Percentiles rank a stretch among this genome's conserved stretches.
Evolutionary conservation across 2,888 invertebrate species (phyloP).

Genomic region (Euspilapteryx auroguttella): DNA sequence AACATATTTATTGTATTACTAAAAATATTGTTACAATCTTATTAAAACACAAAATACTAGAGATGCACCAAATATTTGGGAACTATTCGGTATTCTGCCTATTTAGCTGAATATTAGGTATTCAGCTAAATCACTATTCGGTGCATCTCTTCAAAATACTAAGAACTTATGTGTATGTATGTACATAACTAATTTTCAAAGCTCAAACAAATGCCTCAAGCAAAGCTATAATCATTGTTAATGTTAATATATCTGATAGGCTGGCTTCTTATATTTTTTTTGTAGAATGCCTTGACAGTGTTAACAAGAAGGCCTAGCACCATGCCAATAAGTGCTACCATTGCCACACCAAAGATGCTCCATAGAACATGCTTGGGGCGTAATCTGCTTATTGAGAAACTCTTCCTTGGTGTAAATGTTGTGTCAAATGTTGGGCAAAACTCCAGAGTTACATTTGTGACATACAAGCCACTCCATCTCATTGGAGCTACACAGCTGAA

Average conservation of each 20-base stretch:
- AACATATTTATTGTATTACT: not conserved
- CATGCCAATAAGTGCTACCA: slow-evolving; percentile 35
- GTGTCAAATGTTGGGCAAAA: slow-evolving; percentile 40
- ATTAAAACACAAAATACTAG: no score
- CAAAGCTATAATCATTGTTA: slow-evolving; percentile 29
- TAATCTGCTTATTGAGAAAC: slow-evolving; percentile 25
- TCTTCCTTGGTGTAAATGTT: slow-evolving; percentile 19
- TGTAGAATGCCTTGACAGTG: slow-evolving; percentile 28
- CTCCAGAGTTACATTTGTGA: slow-evolving; percentile 37
- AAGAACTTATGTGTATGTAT: no score
- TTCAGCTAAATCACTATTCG: no score
- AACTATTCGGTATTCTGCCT: no score
- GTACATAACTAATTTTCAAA: slow-evolving; percentile 2
- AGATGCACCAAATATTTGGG: no score
- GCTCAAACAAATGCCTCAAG: no score
- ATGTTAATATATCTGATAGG: slow-evolving; percentile 42
- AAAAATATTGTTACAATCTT: no score
- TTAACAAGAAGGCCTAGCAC: slow-evolving; percentile 35
- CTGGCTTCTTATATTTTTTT: slow-evolving; percentile 27
- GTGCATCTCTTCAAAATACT: no score
- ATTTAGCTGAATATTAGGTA: no score
- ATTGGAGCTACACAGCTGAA: slow-evolving; percentile 48
- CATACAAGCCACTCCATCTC: slow-evolving; percentile 31
- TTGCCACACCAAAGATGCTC: slow-evolving; percentile 43
- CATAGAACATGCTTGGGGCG: slow-evolving; percentile 43